Evolutionary conservation across 2,113 vertebrate species (phyloP).

Genomic region (Edolisoma coerulescens): DNA sequence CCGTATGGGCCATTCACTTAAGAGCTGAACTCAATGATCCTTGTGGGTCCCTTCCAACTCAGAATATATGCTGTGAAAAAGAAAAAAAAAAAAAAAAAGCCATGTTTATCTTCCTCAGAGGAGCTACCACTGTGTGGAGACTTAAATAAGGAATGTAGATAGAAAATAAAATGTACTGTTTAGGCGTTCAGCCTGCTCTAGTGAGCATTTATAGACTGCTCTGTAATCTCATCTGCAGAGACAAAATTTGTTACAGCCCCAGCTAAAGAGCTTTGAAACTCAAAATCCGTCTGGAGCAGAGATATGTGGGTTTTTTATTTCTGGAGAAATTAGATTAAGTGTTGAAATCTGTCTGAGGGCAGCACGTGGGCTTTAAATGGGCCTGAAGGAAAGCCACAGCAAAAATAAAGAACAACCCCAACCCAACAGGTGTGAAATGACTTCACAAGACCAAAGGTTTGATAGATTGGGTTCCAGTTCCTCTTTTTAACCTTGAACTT

Average conservation of each 20-base stretch:
- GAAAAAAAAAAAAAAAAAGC: too few relatives aligned
- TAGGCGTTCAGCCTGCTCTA: not conserved
- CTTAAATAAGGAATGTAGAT: not conserved
- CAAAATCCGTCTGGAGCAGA: not conserved
- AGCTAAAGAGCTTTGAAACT: not conserved
- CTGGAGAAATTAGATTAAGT: not conserved
- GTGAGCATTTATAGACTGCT: not conserved
- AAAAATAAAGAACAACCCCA: not conserved
- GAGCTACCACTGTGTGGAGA: not conserved
- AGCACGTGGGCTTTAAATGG: not conserved
- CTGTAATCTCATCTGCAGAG: not conserved
- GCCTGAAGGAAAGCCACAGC: not conserved
- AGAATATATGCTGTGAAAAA: not conserved
- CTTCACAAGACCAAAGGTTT: not conserved
- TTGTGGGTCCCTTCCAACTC: not conserved
- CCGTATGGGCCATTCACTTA: not conserved
- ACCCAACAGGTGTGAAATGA: not conserved
- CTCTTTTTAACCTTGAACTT: not conserved
- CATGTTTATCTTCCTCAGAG: not conserved
- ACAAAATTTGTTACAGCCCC: not conserved
- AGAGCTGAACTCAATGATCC: not conserved
- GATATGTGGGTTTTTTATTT: not conserved
- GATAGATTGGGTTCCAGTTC: not conserved
- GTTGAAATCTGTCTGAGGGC: not conserved
- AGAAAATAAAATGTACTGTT: not conserved